Evolutionary conservation across 2,113 vertebrate species (phyloP), one percentile per base, ranked within the genome.

Genomic region (Tenebrosternarchus preto): DNA sequence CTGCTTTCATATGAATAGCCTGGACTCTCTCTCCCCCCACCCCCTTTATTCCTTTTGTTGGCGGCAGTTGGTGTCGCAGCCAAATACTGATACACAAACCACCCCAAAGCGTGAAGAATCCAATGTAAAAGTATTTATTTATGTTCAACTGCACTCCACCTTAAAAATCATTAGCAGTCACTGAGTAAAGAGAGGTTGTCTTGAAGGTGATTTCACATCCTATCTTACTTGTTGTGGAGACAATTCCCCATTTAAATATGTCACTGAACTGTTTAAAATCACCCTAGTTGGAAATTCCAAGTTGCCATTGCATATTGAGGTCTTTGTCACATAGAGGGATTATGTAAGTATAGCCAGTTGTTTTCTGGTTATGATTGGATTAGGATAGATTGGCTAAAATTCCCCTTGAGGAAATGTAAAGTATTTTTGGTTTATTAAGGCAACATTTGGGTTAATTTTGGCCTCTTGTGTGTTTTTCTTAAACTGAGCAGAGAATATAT

Each of bases 361-460:
- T 63, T 73, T 72, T 73, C 20, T 75, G 73, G 50, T 60, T 74
- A 82, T 78, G 25, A 24, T 61, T 80, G 27, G 64, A 69, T n/a
- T 77, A 17, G 31, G 56, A 75, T 75, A 19, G 29, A 33, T 15
- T 16, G 25, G 29, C 29, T 33, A 20, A 29, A 20, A 1, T 66
- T 1, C 16, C 25, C 17, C 11, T 6, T 66, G 29, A 66, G 17
- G 31, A 66, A 66, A 29, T 5, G 5, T 17, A 31, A 29, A 25
- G 25, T 16, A 17, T 16, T 33, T 20, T 20, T 8, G 17, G 15
- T 12, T 50, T 12, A 50, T 9, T 50, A 50, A 50, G 43, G 43
- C 8, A 50, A 50, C 43, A 50, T 50, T 50, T 50, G 15, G 9
- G 43, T 50, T 50, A 0, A 50, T 50, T 50, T 50, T 50, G 12